These are phyloP conservation scores for Mycteria americana DNA, from an alignment of 2,797 vertebrate species.

Conservation along the genomic window DNA sequence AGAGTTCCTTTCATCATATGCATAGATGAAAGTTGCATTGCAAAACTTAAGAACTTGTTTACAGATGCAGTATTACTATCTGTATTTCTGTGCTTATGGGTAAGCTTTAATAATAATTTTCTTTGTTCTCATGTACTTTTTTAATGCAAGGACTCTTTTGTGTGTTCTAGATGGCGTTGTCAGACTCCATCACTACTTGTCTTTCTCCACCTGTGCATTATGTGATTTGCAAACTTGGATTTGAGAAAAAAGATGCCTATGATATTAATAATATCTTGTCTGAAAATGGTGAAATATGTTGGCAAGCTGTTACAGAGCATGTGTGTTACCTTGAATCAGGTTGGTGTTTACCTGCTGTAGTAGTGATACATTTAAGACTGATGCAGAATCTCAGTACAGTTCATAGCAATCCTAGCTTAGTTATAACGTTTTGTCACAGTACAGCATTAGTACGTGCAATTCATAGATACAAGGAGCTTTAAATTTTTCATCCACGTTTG, in stretches of 20 bases:
- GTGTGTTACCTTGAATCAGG: slow-evolving; percentile 66
- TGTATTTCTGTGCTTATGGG: not conserved
- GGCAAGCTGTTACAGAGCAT: slow-evolving; percentile 62
- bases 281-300: slow-evolving; percentile 53
- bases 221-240: slow-evolving; percentile 72
- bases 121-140: not conserved
- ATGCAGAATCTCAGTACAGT: not conserved
- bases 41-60: not conserved
- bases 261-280: slow-evolving; percentile 60
- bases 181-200: slow-evolving; percentile 56
- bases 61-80: fast-evolving
- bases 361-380: not conserved
- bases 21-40: not conserved
- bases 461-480: not conserved
- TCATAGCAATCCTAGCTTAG: not conserved
- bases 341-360: slow-evolving; percentile 28
- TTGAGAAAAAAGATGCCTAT: slow-evolving; percentile 57
- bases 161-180: slow-evolving; percentile 53
- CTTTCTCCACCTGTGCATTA: slow-evolving; percentile 75
- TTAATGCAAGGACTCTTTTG: not conserved
- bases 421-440: not conserved
- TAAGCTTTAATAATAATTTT: not conserved
- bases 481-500: not conserved
- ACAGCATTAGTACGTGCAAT: not conserved
- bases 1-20: not conserved